These are phyloP conservation scores for Drosophila antonietae DNA, from an alignment of 2,888 invertebrate genomes.

Conservation along the genomic window DNA sequence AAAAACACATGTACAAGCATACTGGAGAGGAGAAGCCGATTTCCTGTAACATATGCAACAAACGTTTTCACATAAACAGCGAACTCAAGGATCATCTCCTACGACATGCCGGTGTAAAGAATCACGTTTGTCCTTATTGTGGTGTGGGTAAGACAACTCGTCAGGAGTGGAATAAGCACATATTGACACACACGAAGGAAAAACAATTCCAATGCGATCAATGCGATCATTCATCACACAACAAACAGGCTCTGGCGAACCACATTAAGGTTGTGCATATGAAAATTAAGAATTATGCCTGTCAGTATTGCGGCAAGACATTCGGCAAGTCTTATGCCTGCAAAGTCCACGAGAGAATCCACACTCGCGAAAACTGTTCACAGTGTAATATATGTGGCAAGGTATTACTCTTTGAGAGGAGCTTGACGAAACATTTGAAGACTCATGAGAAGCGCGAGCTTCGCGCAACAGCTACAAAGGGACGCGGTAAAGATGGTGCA, in stretches of 20 bases:
- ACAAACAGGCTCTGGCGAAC: conserved; percentile 80
- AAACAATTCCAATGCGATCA: conserved; percentile 80
- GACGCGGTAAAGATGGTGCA: conserved; percentile 1
- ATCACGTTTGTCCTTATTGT: conserved; percentile 83
- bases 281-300: conserved; percentile 81
- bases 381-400: conserved; percentile 81
- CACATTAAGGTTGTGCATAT: conserved; percentile 81
- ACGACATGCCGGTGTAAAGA: conserved; percentile 83
- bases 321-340: conserved; percentile 80
- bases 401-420: conserved; percentile 79
- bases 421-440: conserved; percentile 79
- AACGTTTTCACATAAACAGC: conserved; percentile 81
- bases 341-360: conserved; percentile 80
- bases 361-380: conserved; percentile 80
- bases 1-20: conserved; percentile 82
- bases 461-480: conserved; percentile 24
- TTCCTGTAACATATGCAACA: conserved; percentile 81
- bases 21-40: conserved; percentile 82
- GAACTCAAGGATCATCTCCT: conserved; percentile 82
- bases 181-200: conserved; percentile 82
- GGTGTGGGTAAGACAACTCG: conserved; percentile 83
- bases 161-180: conserved; percentile 82
- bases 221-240: conserved; percentile 79
- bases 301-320: conserved; percentile 81
- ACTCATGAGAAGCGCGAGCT: conserved; percentile 79